These are phyloP conservation scores for Callipepla californica DNA, from an alignment of 2,113 vertebrate species.

Conservation along the genomic window DNA sequence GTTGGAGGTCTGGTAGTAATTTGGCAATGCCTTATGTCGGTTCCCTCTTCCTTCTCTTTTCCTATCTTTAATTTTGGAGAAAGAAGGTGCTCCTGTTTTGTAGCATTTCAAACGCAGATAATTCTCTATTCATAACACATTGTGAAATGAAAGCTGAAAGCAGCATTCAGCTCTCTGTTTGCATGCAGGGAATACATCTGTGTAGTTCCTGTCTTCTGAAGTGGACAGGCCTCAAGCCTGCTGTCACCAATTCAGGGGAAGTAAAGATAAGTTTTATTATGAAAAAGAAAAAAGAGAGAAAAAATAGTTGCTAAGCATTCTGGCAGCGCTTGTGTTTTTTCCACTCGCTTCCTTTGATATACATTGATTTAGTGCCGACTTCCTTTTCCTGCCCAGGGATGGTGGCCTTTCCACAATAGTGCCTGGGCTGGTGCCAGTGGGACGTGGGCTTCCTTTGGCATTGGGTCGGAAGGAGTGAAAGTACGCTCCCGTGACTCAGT, in stretches of 20 bases:
- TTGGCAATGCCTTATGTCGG: neutral
- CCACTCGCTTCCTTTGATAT: conserved; percentile 89
- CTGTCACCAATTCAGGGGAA: neutral
- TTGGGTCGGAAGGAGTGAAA: conserved; percentile 80
- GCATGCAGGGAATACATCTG: neutral
- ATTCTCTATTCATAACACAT: fast-evolving
- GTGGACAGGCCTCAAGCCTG: neutral
- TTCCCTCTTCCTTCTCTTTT: conserved; percentile 2
- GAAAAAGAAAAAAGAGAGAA: neutral
- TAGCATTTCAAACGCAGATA: neutral
- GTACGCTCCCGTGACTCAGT: neutral
- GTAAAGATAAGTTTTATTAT: conserved; percentile 6
- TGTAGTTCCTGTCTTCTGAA: neutral
- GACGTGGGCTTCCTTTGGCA: conserved; percentile 55
- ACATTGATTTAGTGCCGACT: conserved; percentile 86
- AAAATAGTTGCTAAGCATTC: conserved; percentile 36
- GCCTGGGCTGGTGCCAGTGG: conserved; percentile 85
- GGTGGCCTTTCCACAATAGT: conserved; percentile 84
- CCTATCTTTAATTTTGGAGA: neutral
- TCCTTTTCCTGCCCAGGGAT: conserved; percentile 89
- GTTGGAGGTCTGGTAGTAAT: neutral
- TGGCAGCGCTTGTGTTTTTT: conserved; percentile 83
- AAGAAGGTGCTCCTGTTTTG: neutral
- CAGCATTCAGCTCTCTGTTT: neutral
- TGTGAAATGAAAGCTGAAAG: neutral